Conservation (phyloP, 2,888 invertebrate genomes). For the Scaptomyza flava region DNA sequence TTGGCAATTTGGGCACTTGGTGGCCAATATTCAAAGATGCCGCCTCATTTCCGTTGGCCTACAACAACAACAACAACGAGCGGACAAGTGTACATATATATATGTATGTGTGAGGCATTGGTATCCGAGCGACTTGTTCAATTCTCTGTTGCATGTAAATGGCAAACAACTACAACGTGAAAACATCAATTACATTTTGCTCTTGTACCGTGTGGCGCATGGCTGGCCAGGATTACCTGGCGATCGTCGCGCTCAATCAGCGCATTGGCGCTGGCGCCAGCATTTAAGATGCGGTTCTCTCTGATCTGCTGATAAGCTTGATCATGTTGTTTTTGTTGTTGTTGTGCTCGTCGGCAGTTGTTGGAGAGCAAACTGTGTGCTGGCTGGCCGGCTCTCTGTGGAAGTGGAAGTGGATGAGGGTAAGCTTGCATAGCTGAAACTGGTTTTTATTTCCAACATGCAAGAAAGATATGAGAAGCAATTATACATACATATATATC, state of each 20-base stretch:
- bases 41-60: constrained; percentile 68
- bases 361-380: constrained; percentile 18
- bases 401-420: constrained; percentile 3
- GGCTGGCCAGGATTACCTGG: constrained; percentile 64
- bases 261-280: constrained; percentile 84
- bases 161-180: constrained; percentile 77
- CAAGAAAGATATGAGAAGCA: constrained; percentile 57
- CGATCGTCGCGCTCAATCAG: constrained; percentile 81
- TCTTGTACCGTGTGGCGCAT: constrained; percentile 12
- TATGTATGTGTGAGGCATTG: constrained; percentile 32
- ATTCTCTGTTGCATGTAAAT: constrained; percentile 64
- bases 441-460: constrained; percentile 58
- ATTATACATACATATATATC: constrained; percentile 50
- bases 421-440: constrained; percentile 47
- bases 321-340: constrained; percentile 65
- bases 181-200: constrained; percentile 74
- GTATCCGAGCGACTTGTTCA: constrained; percentile 26
- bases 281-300: constrained; percentile 84
- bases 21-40: constrained; percentile 53
- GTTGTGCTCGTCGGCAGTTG: constrained; percentile 10
- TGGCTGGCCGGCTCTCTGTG: constrained; percentile 16
- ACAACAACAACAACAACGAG: constrained; percentile 25
- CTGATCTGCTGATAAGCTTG: constrained; percentile 83
- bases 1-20: constrained; percentile 66
- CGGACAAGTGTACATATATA: constrained; percentile 19